These are phyloP conservation scores for Bos javanicus DNA, from an alignment of 2,113 vertebrate genomes.

Conservation along the genomic window DNA sequence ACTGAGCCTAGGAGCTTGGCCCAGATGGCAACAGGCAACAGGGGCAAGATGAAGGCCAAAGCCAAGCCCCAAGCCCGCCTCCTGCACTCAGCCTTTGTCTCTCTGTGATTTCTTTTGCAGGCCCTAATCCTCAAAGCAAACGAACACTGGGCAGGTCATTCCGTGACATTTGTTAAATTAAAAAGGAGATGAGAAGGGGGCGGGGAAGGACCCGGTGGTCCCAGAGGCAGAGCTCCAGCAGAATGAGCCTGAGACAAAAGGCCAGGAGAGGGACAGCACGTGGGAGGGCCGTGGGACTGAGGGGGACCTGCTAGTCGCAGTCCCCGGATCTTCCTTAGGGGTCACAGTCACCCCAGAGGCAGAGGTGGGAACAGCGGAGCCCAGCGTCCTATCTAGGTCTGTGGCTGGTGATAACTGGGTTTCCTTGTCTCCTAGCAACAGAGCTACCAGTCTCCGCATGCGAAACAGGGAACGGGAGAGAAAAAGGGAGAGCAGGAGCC, in stretches of 20 bases:
- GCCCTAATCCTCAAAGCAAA: constrained; percentile 74
- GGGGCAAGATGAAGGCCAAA: background rate
- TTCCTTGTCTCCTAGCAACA: constrained; percentile 72
- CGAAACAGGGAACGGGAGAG: background rate
- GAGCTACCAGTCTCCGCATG: constrained; percentile 30
- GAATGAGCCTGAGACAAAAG: constrained; percentile 17
- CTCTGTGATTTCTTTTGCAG: constrained; percentile 33
- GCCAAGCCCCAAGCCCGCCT: background rate
- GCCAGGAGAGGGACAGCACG: background rate
- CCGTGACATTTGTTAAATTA: constrained; percentile 71
- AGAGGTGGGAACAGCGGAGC: constrained; percentile 39
- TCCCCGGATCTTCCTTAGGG: background rate
- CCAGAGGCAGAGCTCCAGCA: background rate
- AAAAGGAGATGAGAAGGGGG: constrained; percentile 54
- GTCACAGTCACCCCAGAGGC: constrained; percentile 22
- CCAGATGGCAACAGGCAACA: background rate
- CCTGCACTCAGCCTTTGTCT: constrained; percentile 28
- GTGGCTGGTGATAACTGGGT: constrained; percentile 57
- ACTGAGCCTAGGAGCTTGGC: background rate
- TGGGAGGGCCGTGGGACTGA: background rate
- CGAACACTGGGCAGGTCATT: constrained; percentile 57
- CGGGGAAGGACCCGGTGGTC: background rate
- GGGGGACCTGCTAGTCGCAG: background rate
- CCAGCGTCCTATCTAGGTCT: constrained; percentile 33
- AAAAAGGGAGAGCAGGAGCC: background rate